These are phyloP conservation scores for Andrena flavipes DNA, from an alignment of 2,888 invertebrate genomes.

Conservation along the genomic window DNA sequence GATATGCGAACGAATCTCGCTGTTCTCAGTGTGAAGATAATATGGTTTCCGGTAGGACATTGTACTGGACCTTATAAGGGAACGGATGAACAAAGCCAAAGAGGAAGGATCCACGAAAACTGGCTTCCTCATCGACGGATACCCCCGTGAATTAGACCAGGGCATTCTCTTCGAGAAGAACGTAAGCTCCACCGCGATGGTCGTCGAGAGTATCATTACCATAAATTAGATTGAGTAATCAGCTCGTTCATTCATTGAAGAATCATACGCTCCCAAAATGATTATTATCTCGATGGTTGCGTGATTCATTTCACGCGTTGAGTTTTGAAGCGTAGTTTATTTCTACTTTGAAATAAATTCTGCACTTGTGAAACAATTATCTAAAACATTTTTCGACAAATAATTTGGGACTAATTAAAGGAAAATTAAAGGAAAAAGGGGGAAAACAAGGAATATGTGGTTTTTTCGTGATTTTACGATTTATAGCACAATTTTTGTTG, in stretches of 20 bases:
- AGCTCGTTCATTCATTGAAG: background rate
- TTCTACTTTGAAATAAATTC: too few species aligned
- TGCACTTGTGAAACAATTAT: too few species aligned
- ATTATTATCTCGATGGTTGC: too few species aligned
- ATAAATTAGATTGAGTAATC: background rate
- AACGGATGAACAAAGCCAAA: conserved; percentile 90
- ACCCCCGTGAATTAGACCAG: conserved; percentile 89
- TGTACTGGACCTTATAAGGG: conserved; percentile 93
- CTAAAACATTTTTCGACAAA: too few species aligned
- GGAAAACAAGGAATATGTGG: too few species aligned
- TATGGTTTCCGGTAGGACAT: conserved; percentile 87
- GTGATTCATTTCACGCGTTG: too few species aligned
- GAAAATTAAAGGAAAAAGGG: too few species aligned
- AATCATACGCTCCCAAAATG: too few species aligned
- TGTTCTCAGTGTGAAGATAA: conserved; percentile 59
- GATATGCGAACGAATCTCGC: conserved; percentile 10
- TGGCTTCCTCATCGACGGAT: conserved; percentile 91
- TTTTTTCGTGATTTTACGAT: too few species aligned
- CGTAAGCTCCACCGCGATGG: conserved; percentile 76
- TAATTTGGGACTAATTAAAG: background rate
- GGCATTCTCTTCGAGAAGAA: conserved; percentile 89
- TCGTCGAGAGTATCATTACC: background rate
- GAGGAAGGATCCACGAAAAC: conserved; percentile 85
- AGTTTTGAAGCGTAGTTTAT: too few species aligned
- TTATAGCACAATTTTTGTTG: too few species aligned